phyloP scores from a whole-genome alignment of 2,113 vertebrate genomes.

The Amphiprion percula region DNA sequence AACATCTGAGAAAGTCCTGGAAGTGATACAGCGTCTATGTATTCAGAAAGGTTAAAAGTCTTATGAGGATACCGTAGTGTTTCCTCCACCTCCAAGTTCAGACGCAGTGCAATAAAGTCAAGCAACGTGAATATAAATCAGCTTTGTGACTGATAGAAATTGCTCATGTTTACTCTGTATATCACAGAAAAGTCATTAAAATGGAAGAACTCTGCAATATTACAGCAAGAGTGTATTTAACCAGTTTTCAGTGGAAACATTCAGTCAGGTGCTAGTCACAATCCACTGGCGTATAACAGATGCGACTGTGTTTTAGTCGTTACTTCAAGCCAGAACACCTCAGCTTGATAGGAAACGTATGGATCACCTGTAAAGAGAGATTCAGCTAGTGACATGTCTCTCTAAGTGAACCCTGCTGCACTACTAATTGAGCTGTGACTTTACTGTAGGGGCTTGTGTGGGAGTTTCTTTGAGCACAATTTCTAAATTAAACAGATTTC shows the following conservation, averaged over 20 bases:
- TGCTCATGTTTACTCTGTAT: neutral
- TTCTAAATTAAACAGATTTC: constrained; percentile 78
- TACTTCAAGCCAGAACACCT: constrained; percentile 33
- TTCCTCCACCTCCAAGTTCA: neutral
- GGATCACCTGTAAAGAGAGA: constrained; percentile 57
- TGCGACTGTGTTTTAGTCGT: constrained; percentile 25
- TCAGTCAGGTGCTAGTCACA: constrained; percentile 7
- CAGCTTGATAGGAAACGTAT: constrained; percentile 43
- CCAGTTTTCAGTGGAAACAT: constrained; percentile 10
- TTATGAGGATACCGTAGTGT: neutral
- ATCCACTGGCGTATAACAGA: constrained; percentile 11
- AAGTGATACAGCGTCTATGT: neutral
- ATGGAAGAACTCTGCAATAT: neutral
- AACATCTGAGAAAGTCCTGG: neutral
- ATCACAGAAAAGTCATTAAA: constrained; percentile 7
- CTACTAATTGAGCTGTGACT: constrained; percentile 64
- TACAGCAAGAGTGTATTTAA: neutral
- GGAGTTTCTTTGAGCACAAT: constrained; percentile 73
- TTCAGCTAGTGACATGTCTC: constrained; percentile 45
- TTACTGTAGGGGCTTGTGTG: constrained; percentile 62
- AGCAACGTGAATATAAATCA: too few relatives aligned
- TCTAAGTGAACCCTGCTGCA: constrained; percentile 37
- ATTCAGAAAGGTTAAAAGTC: constrained; percentile 1
- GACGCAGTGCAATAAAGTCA: neutral
- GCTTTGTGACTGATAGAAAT: too few relatives aligned